Percentiles rank a stretch among this genome's conserved stretches.
Evolutionary conservation across 2,797 vertebrate species (phyloP).

Genomic region (Stomatorhinus walkeri): DNA sequence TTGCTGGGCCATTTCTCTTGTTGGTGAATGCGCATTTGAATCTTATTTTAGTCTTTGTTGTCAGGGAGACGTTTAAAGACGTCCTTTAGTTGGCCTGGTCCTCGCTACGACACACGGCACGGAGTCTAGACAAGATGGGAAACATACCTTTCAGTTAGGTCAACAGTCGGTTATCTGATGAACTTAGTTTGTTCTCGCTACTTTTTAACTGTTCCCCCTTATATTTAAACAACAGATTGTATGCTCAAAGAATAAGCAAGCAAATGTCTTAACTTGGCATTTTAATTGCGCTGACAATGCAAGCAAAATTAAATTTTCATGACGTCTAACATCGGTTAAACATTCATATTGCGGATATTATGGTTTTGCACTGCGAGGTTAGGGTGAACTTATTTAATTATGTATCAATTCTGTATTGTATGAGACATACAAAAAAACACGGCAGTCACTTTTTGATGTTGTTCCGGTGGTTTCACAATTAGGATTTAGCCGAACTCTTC

Average conservation of each 20-base stretch:
- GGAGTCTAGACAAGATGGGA: neutral
- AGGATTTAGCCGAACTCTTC: neutral
- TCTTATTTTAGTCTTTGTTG: neutral
- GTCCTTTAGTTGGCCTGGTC: neutral
- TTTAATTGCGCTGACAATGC: neutral
- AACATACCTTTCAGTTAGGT: neutral
- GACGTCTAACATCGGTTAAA: neutral
- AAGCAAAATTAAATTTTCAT: neutral
- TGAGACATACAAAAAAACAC: neutral
- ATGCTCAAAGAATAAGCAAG: neutral
- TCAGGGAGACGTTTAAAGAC: neutral
- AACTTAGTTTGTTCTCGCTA: neutral
- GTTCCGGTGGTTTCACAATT: neutral
- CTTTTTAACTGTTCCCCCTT: neutral
- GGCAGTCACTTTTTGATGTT: conserved; percentile 16
- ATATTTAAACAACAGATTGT: neutral
- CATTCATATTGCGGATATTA: conserved; percentile 28
- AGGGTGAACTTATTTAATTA: neutral
- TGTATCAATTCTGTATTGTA: neutral
- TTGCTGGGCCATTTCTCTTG: neutral
- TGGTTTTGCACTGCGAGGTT: conserved; percentile 37
- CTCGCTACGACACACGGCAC: neutral
- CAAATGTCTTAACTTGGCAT: neutral
- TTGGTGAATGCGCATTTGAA: neutral
- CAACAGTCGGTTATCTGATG: neutral